Evolutionary conservation across 2,797 vertebrate species (phyloP).

Genomic region (Cyclopterus lumpus): DNA sequence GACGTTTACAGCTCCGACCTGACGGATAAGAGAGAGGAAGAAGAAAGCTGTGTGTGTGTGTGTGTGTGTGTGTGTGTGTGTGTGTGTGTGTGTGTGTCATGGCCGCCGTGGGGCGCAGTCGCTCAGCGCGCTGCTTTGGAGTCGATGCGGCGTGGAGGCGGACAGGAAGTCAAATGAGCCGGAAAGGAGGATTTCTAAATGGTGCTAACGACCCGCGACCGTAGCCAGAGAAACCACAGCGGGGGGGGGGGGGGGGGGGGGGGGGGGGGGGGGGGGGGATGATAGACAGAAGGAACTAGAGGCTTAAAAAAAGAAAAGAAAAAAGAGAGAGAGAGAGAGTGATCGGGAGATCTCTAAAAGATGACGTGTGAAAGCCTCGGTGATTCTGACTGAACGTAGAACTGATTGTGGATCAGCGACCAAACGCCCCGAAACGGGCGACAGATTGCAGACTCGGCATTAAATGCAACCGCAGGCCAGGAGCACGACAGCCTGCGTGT

Average conservation of each 20-base stretch:
- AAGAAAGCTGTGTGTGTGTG: neutral
- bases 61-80: too few relatives aligned
- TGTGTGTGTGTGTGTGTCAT: constrained; percentile 17
- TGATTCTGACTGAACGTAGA: too few relatives aligned
- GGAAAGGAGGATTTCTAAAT: constrained; percentile 61
- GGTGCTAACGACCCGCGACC: constrained; percentile 48
- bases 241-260: neutral
- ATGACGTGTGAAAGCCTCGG: too few relatives aligned
- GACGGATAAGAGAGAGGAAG: neutral
- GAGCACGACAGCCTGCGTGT: too few relatives aligned
- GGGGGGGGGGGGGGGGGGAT: neutral
- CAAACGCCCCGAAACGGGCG: too few relatives aligned
- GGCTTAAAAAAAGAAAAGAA: too few relatives aligned
- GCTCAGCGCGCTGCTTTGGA: constrained; percentile 53
- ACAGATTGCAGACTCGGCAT: too few relatives aligned
- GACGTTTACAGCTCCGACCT: neutral
- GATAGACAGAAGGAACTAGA: neutral
- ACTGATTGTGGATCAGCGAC: too few relatives aligned
- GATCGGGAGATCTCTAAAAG: too few relatives aligned
- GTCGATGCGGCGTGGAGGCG: constrained; percentile 31
- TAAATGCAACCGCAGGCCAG: too few relatives aligned
- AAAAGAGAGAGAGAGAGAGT: neutral
- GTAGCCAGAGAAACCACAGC: constrained; percentile 27
- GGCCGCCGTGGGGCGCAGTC: constrained; percentile 54
- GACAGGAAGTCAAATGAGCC: constrained; percentile 64